phyloP scores from a whole-genome alignment of 2,797 vertebrate genomes.

The Dipus sagitta region DNA sequence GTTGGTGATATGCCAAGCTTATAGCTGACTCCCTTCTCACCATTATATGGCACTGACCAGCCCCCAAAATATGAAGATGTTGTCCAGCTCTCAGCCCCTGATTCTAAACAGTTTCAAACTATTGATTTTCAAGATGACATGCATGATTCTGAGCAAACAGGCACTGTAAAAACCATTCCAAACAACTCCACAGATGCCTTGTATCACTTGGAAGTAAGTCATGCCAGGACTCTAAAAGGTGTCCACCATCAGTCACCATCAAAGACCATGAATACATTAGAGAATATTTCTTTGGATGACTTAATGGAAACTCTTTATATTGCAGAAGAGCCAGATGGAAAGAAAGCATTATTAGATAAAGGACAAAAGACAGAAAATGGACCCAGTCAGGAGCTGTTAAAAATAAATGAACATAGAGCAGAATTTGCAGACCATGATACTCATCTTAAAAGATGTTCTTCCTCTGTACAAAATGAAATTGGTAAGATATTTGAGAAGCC shows the following conservation, averaged over 20 bases:
- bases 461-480: slow-evolving; percentile 67
- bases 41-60: slow-evolving; percentile 95
- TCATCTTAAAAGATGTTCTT: slow-evolving; percentile 66
- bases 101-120: slow-evolving; percentile 83
- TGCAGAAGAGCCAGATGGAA: slow-evolving; percentile 94
- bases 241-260: slow-evolving; percentile 80
- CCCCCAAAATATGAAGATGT: slow-evolving; percentile 99
- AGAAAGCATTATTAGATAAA: slow-evolving; percentile 85
- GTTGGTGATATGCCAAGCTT: slow-evolving; percentile 93
- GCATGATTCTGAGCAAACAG: slow-evolving; percentile 77
- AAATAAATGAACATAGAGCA: slow-evolving; percentile 78
- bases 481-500: slow-evolving; percentile 64
- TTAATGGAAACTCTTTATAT: slow-evolving; percentile 95
- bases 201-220: slow-evolving; percentile 80
- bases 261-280: slow-evolving; percentile 80
- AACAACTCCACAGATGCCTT: slow-evolving; percentile 79
- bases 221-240: slow-evolving; percentile 78
- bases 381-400: slow-evolving; percentile 82
- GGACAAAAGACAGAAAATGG: slow-evolving; percentile 85
- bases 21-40: slow-evolving; percentile 92
- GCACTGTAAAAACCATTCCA: slow-evolving; percentile 82
- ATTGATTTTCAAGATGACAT: slow-evolving; percentile 81
- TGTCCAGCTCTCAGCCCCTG: slow-evolving; percentile 92
- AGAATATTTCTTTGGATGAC: slow-evolving; percentile 85
- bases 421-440: slow-evolving; percentile 77